Conservation (phyloP, 1,140 invertebrate genomes). For the Sycophaga agraensis region DNA sequence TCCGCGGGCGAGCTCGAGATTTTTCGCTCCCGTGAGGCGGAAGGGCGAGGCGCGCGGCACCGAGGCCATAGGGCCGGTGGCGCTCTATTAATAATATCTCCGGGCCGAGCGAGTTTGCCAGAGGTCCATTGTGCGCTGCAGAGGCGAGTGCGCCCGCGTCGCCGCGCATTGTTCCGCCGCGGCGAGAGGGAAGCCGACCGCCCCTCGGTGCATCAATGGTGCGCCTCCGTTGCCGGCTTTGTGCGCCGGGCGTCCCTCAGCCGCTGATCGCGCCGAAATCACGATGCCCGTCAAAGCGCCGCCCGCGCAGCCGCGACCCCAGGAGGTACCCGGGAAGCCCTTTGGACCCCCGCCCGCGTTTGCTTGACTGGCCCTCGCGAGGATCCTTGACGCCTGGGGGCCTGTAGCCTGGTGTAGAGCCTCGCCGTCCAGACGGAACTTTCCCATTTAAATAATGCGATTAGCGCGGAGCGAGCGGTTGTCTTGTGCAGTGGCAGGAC, state of each 20-base stretch:
- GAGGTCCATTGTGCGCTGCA: conserved; percentile 2
- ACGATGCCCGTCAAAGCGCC: background rate
- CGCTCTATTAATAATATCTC: conserved; percentile 23
- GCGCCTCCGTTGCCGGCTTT: background rate
- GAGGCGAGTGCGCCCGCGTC: background rate
- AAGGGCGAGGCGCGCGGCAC: background rate
- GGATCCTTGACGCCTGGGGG: too few relatives aligned
- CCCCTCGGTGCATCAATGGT: conserved; percentile 1
- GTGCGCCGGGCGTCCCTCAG: background rate
- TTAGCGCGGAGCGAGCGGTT: too few relatives aligned
- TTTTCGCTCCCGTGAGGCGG: too few relatives aligned
- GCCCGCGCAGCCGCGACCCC: background rate
- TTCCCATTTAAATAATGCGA: too few relatives aligned
- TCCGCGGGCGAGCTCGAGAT: too few relatives aligned
- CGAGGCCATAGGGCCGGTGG: background rate
- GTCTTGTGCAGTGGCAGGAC: too few relatives aligned
- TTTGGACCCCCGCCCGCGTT: too few relatives aligned
- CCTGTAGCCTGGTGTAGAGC: too few relatives aligned
- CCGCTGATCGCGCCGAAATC: background rate
- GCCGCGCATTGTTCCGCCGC: conserved; percentile 4
- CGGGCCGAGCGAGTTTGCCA: background rate
- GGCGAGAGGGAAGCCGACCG: background rate
- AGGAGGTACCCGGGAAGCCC: background rate
- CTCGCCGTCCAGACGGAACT: too few relatives aligned
- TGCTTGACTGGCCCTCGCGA: too few relatives aligned